A percentile compares a stretch with the other conserved stretches of the same genome.
Conservation (phyloP, 2,113 vertebrate genomes). For the Atrichornis clamosus region DNA sequence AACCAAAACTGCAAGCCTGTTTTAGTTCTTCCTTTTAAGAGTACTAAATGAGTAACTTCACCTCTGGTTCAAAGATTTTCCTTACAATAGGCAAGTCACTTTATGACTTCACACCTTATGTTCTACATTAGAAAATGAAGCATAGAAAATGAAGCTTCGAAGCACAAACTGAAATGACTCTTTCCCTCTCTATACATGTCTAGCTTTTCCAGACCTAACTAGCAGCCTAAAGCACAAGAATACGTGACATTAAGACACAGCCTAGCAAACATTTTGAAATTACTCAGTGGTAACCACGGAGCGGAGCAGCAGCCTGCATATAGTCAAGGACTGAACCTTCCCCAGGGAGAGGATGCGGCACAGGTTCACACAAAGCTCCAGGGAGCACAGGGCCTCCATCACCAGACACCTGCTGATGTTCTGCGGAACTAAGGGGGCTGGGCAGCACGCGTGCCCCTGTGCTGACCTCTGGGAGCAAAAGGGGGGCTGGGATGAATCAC, state of each 20-base stretch:
- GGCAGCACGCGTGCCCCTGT: accelerated
- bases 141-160: not conserved
- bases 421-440: not conserved
- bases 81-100: not conserved
- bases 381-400: not conserved
- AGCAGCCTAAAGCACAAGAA: not conserved
- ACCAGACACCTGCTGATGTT: not conserved
- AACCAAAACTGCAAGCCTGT: not conserved
- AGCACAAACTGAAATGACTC: not conserved
- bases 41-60: not conserved
- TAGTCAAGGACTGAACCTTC: not conserved
- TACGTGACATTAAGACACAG: not conserved
- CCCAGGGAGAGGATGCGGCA: too few species aligned
- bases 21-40: not conserved
- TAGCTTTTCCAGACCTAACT: not conserved
- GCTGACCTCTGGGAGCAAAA: not conserved
- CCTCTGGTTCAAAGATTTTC: not conserved
- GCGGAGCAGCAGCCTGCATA: not conserved
- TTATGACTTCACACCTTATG: not conserved
- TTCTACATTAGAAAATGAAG: not conserved
- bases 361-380: not conserved
- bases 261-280: not conserved
- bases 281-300: accelerated
- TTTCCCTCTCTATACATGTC: not conserved
- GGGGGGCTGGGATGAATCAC: too few species aligned